Conservation (phyloP, 2,888 invertebrate genomes). For the Electrophaes corylata region DNA sequence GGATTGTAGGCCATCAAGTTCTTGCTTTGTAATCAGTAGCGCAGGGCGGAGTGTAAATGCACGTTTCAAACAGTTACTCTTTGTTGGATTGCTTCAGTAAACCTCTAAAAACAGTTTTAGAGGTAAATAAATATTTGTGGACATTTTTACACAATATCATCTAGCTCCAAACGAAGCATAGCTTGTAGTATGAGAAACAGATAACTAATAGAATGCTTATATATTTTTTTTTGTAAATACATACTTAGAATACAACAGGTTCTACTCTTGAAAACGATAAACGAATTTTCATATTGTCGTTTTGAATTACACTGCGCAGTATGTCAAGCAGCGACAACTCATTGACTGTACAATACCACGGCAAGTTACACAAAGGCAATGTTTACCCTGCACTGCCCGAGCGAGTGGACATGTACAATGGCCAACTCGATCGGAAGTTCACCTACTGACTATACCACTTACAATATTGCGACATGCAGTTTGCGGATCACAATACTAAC, state of each 20-base stretch:
- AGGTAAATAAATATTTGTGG: too few species aligned
- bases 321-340: too few species aligned
- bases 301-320: too few species aligned
- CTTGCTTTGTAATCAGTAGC: conserved; percentile 53
- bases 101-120: too few species aligned
- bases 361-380: conserved; percentile 9
- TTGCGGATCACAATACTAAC: conserved; percentile 1
- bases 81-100: neutral
- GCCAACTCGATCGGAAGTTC: conserved; percentile 17
- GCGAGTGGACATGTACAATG: conserved; percentile 3
- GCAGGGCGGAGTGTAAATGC: conserved; percentile 48
- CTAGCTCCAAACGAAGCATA: too few species aligned
- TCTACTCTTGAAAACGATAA: too few species aligned
- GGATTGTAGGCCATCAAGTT: conserved; percentile 60
- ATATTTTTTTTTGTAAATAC: too few species aligned
- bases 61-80: conserved; percentile 27
- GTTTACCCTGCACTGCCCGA: conserved; percentile 6
- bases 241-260: too few species aligned
- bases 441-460: conserved; percentile 18
- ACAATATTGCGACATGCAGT: conserved; percentile 12
- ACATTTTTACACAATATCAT: too few species aligned
- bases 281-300: too few species aligned
- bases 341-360: neutral
- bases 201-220: too few species aligned
- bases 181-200: too few species aligned